Evolutionary conservation across 2,113 vertebrate species (phyloP), one percentile per base, ranked within the genome.

Genomic region (Paradoxurus hermaphroditus): DNA sequence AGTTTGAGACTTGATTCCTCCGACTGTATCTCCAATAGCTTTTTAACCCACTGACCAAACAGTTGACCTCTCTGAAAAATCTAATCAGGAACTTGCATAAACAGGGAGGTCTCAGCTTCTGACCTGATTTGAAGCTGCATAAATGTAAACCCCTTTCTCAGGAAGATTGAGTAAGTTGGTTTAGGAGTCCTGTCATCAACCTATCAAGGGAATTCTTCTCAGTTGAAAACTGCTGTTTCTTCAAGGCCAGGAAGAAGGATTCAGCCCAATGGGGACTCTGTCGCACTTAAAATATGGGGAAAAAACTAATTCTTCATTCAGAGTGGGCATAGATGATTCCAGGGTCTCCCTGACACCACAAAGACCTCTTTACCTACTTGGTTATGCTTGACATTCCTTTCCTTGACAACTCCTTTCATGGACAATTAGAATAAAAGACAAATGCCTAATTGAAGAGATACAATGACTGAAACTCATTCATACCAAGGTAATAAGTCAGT

Each of bases 341-440:
- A 91, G 75, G 36, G 25, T 67, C 29, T 82, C 44, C 59, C 27
- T 84, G 63, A 62, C 6, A 77, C 59, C 18, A 81, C 41, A 81
- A 75, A 87, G n/a, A 68, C 79, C 27, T 56, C 53, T 93, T 85
- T 75, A 73, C 53, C 56, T 51, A 31, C 49, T 95, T 95, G 78
- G 89, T 78, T 95, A 29, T 90, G 9, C 51, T 59, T 92, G 56
- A 36, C 90, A 77, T 94, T 92, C 73, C 49, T 97, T 86, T 92
- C n/a, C 53, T 68, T 56, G 44, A 81, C 25, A 77, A 83, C 18
- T 67, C 36, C 36, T 94, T 95, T 94, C n/a, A 72, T 56, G 31
- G 44, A 39, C 23, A 91, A 78, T 94, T 78, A 95, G 59, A 91
- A 83, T 86, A 79, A 92, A 95, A 73, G 49, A 75, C 46, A 93